These are phyloP conservation scores for Andrena camellia DNA, from an alignment of 2,888 invertebrate species.

Conservation along the genomic window DNA sequence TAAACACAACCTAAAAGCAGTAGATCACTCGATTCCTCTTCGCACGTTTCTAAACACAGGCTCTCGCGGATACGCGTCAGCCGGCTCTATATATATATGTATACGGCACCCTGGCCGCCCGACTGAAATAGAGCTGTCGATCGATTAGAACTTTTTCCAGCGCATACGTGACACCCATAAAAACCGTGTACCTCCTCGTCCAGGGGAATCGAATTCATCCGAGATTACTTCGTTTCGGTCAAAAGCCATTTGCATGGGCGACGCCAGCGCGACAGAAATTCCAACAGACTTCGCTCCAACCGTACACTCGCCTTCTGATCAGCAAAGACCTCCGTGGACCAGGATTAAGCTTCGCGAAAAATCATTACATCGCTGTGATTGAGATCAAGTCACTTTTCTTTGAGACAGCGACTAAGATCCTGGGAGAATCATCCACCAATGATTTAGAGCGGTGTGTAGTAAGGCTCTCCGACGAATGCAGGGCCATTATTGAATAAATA, in stretches of 20 bases:
- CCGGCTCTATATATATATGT: constrained; percentile 23
- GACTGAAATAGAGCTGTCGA: constrained; percentile 58
- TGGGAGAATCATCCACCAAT: background rate
- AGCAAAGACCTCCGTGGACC: background rate
- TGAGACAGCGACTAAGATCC: no score
- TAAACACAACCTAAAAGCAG: constrained; percentile 75
- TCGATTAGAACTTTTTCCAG: constrained; percentile 58
- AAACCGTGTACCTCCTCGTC: constrained; percentile 55
- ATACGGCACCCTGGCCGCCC: background rate
- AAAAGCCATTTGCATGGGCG: constrained; percentile 44
- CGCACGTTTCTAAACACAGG: constrained; percentile 64
- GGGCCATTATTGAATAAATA: background rate
- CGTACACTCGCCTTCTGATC: background rate
- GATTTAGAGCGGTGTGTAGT: background rate
- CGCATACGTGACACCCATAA: constrained; percentile 61
- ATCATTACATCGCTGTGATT: no score
- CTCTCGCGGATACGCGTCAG: constrained; percentile 42
- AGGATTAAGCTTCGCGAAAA: background rate
- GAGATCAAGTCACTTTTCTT: no score
- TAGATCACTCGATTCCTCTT: constrained; percentile 71
- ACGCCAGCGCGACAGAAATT: background rate
- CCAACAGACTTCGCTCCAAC: background rate
- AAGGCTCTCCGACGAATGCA: background rate
- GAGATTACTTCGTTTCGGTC: constrained; percentile 52
- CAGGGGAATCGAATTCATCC: constrained; percentile 56